A percentile compares a stretch with the other conserved stretches of the same genome.
Conservation (phyloP, 1,140 invertebrate species). For the Oryctes rhinoceros region DNA sequence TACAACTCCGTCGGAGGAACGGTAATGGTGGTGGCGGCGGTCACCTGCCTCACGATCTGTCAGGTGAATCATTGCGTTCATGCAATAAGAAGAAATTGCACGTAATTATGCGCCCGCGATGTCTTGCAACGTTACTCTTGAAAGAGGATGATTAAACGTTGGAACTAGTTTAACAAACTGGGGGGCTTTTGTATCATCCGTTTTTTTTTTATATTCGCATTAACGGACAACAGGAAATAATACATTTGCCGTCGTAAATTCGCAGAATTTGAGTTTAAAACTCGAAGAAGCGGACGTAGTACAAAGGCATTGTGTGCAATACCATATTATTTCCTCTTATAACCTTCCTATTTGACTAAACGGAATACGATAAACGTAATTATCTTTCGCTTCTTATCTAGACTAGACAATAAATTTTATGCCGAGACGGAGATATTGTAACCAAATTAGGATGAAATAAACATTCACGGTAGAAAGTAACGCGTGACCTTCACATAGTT, state of each 20-base stretch:
- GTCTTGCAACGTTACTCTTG: conserved; percentile 4
- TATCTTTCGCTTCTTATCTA: not conserved
- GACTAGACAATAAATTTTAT: not conserved
- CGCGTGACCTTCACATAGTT: conserved; percentile 21
- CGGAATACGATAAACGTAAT: too few relatives aligned
- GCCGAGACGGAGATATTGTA: not conserved
- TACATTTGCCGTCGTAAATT: too few relatives aligned
- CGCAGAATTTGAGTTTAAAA: too few relatives aligned
- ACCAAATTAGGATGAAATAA: not conserved
- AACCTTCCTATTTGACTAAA: too few relatives aligned
- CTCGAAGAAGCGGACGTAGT: too few relatives aligned
- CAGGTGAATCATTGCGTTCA: conserved; percentile 13
- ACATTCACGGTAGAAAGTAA: conserved; percentile 4
- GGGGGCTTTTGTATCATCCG: not conserved
- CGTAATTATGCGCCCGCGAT: not conserved
- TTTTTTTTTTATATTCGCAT: too few relatives aligned
- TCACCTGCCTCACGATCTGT: not conserved
- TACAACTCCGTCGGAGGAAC: not conserved
- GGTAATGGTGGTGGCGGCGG: not conserved
- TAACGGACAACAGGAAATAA: too few relatives aligned
- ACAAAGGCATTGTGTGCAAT: too few relatives aligned
- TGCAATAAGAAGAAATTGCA: conserved; percentile 6
- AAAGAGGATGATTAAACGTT: not conserved
- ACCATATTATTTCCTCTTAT: too few relatives aligned
- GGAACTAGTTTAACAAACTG: not conserved